Evolutionary conservation across 2,113 vertebrate genomes (phyloP).

Genomic region (Naja naja): DNA sequence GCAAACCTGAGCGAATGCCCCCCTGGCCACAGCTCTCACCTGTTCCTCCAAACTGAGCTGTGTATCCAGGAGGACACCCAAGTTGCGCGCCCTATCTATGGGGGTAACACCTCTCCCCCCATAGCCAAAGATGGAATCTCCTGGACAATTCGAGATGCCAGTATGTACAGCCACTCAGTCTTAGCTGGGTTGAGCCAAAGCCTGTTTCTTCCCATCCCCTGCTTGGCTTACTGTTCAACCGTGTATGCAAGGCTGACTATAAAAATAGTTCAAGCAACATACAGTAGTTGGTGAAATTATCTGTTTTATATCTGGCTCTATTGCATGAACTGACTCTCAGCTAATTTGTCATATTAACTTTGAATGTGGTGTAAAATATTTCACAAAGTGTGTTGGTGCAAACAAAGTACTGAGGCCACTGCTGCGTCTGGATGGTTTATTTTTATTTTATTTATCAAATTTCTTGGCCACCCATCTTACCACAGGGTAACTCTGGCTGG

Average conservation of each 20-base stretch:
- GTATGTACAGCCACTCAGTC: no score
- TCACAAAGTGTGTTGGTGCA: background rate
- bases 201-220: no score
- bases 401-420: background rate
- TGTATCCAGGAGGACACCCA: no score
- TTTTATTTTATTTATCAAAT: background rate
- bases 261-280: background rate
- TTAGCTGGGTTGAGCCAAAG: no score
- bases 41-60: no score
- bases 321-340: background rate
- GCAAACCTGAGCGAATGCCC: no score
- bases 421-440: background rate
- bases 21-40: no score
- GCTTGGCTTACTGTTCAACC: background rate
- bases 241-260: background rate
- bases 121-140: no score
- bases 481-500: background rate
- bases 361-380: background rate
- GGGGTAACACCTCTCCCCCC: no score
- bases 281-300: background rate
- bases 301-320: background rate
- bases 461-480: background rate
- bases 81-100: no score
- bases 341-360: background rate
- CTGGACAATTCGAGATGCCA: no score